A percentile compares a stretch with the other conserved stretches of the same genome.
Evolutionary conservation across 2,113 vertebrate species (phyloP).

Genomic region (Rattus rattus): DNA sequence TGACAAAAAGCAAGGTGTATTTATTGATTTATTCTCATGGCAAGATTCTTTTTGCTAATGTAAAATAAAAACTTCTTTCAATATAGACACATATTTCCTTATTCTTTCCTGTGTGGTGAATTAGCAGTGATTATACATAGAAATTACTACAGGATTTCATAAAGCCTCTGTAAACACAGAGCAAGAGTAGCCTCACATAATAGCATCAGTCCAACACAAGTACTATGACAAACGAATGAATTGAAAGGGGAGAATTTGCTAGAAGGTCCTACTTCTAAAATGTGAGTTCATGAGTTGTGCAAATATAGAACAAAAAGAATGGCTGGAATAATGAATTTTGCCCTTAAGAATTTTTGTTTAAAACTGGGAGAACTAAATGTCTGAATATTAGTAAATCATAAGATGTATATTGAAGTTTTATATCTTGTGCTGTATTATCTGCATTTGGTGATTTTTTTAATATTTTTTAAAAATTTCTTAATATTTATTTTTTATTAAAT

Average conservation of each 20-base stretch:
- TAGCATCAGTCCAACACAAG: neutral
- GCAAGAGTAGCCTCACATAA: neutral
- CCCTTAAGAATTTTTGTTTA: neutral
- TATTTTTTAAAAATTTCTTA: too few relatives aligned
- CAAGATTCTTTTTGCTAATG: neutral
- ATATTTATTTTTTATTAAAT: too few relatives aligned
- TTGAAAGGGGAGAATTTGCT: neutral
- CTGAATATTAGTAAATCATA: neutral
- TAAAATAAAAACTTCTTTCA: neutral
- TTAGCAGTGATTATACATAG: neutral
- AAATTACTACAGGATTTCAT: neutral
- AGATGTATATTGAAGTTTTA: neutral
- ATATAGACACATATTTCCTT: neutral
- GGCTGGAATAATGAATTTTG: neutral
- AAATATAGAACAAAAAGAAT: neutral
- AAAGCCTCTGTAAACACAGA: neutral
- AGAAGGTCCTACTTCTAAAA: neutral
- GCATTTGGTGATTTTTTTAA: neutral
- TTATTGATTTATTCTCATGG: neutral
- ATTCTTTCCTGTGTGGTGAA: neutral
- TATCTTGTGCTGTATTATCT: neutral
- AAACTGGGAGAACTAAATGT: neutral
- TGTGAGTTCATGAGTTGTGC: neutral
- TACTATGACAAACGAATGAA: fast-evolving
- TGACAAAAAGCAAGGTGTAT: constrained; percentile 23